Conservation (phyloP, 2,113 vertebrate genomes). For the Myotis davidii region DNA sequence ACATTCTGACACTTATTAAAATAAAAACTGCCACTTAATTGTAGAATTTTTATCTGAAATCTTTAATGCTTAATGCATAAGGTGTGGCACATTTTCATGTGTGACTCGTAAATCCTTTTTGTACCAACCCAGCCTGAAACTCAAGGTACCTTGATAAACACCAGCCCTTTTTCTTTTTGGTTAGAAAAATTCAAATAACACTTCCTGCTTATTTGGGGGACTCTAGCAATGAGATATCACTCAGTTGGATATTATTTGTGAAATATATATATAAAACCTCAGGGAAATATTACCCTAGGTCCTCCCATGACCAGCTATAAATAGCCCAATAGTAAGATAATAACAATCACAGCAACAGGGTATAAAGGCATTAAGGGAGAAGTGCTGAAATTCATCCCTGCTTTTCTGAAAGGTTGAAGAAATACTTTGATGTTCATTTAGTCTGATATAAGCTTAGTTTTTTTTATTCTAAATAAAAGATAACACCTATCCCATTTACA, state of each 20-base stretch:
- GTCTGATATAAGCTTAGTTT: neutral
- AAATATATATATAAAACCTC: neutral
- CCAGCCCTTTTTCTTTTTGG: neutral
- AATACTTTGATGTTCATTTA: neutral
- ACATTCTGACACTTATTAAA: neutral
- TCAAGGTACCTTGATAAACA: neutral
- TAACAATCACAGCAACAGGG: neutral
- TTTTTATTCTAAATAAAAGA: constrained; percentile 36
- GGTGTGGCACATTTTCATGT: neutral
- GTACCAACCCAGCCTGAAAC: neutral
- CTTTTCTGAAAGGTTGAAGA: neutral
- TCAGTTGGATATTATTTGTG: neutral
- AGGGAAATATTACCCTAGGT: neutral
- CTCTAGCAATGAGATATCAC: neutral
- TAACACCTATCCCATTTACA: neutral
- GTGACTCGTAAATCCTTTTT: neutral
- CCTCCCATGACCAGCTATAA: neutral
- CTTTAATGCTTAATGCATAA: neutral
- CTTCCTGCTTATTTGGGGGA: neutral
- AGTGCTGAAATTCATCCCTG: neutral
- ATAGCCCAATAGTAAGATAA: neutral
- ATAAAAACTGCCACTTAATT: neutral
- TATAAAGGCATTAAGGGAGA: neutral
- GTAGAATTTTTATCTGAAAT: constrained; percentile 11
- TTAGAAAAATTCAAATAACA: neutral